A percentile compares a stretch with the other conserved stretches of the same genome.
Evolutionary conservation across 37 sponge, comb jelly and placozoan genomes (phyloP).

Genomic region (Amphimedon queenslandica): DNA sequence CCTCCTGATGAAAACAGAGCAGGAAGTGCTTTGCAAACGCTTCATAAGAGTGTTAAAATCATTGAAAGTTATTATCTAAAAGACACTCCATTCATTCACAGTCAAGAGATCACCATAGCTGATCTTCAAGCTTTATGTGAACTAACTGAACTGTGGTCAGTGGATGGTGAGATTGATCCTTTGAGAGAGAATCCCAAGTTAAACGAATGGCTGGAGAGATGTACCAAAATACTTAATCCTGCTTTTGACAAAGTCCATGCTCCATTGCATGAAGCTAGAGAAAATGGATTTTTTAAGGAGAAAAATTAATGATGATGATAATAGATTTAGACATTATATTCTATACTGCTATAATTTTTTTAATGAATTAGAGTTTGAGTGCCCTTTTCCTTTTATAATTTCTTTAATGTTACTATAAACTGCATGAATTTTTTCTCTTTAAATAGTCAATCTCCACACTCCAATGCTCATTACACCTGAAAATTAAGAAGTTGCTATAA

Average conservation of each 20-base stretch:
- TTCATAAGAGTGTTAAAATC: constrained; percentile 27
- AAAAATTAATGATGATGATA: too few species aligned
- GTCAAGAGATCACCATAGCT: constrained; percentile 73
- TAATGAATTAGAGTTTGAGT: too few species aligned
- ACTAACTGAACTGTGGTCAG: constrained; percentile 63
- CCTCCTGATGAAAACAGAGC: constrained; percentile 13
- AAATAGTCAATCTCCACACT: too few species aligned
- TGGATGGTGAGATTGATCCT: constrained; percentile 5
- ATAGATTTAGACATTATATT: too few species aligned
- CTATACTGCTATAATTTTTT: too few species aligned
- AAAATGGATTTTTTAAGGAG: constrained; percentile 34
- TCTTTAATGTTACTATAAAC: too few species aligned
- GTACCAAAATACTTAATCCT: constrained; percentile 48
- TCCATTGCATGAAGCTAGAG: constrained; percentile 43
- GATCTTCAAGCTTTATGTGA: constrained; percentile 81
- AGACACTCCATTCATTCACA: constrained; percentile 57
- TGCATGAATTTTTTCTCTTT: too few species aligned
- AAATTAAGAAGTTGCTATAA: too few species aligned
- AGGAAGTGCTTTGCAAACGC: background rate
- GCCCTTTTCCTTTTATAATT: too few species aligned
- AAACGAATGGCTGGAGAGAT: constrained; percentile 49
- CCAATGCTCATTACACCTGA: too few species aligned
- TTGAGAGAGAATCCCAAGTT: constrained; percentile 43
- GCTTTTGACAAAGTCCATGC: constrained; percentile 72
- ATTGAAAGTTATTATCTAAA: constrained; percentile 55